Percentiles rank a stretch among this genome's conserved stretches.
Evolutionary conservation across 2,113 vertebrate species (phyloP).

Genomic region (Tachysurus vachellii): DNA sequence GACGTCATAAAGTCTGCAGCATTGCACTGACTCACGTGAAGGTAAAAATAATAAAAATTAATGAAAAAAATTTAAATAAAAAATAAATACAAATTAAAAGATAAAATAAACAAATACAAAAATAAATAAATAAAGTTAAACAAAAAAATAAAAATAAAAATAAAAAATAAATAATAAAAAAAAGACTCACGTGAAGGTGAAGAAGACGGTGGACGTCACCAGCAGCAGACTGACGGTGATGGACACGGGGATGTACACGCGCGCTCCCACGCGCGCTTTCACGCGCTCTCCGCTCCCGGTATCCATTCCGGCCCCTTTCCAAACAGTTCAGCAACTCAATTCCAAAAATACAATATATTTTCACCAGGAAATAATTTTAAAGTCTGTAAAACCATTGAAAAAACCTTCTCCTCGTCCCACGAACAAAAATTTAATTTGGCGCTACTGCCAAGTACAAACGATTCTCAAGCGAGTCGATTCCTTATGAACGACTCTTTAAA

Average conservation of each 20-base stretch:
- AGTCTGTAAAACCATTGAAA: neutral
- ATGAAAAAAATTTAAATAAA: too few species aligned
- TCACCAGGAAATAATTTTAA: neutral
- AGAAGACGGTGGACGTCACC: conserved; percentile 91
- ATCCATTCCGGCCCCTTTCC: conserved; percentile 22
- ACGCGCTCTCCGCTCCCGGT: neutral
- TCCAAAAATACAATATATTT: neutral
- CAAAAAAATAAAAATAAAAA: too few species aligned
- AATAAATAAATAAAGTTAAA: too few species aligned
- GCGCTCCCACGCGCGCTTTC: conserved; percentile 64
- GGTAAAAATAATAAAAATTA: conserved; percentile 57
- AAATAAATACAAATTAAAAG: too few species aligned
- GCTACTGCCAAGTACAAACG: neutral
- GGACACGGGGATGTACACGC: conserved; percentile 90
- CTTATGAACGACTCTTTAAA: neutral
- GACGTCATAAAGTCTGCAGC: neutral
- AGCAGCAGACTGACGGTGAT: conserved; percentile 87
- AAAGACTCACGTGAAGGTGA: conserved; percentile 94
- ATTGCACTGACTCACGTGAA: conserved; percentile 86
- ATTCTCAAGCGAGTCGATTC: neutral
- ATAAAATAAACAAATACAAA: too few species aligned
- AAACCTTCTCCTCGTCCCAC: neutral
- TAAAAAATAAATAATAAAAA: too few species aligned
- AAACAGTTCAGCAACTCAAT: neutral
- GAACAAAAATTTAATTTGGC: neutral